Percentiles rank a stretch among this genome's conserved stretches.
Conservation (phyloP, 2,113 vertebrate species). For the Platichthys flesus region DNA sequence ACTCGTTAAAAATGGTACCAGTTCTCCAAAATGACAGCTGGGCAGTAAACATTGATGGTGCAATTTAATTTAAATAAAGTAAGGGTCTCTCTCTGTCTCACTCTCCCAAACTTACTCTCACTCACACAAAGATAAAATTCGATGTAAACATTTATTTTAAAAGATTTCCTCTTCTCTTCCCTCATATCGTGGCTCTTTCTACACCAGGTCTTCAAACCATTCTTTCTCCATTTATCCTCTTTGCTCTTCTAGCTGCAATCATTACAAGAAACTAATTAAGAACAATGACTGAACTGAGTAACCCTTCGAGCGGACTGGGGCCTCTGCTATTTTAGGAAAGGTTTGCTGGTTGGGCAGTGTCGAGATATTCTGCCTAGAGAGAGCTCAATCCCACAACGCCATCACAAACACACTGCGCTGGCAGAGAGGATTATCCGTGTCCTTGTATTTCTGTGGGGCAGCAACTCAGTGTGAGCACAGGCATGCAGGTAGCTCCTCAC, state of each 20-base stretch:
- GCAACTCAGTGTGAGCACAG: slow-evolving; percentile 47
- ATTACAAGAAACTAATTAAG: slow-evolving; percentile 74
- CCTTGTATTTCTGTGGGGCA: slow-evolving; percentile 66
- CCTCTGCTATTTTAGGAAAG: slow-evolving; percentile 54
- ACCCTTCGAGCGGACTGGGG: slow-evolving; percentile 48
- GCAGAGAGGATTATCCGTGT: slow-evolving; percentile 23
- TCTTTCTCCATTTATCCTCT: slow-evolving; percentile 1
- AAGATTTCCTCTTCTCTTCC: neutral
- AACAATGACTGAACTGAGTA: slow-evolving; percentile 71
- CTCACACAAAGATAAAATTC: neutral
- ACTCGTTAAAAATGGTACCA: neutral
- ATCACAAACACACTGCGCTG: slow-evolving; percentile 12
- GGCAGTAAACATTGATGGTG: neutral
- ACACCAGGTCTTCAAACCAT: neutral
- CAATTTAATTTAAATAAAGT: neutral
- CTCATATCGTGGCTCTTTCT: slow-evolving; percentile 18
- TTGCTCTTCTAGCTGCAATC: slow-evolving; percentile 60
- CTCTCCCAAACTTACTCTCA: neutral
- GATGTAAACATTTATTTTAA: too few relatives aligned
- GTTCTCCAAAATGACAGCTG: neutral
- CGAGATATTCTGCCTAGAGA: slow-evolving; percentile 28
- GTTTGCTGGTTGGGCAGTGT: slow-evolving; percentile 18
- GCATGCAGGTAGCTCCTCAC: slow-evolving; percentile 62
- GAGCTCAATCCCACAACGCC: slow-evolving; percentile 7
- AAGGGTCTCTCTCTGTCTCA: neutral